Conservation (phyloP, 2,797 vertebrate species). For the Paratrypauchen microcephalus region DNA sequence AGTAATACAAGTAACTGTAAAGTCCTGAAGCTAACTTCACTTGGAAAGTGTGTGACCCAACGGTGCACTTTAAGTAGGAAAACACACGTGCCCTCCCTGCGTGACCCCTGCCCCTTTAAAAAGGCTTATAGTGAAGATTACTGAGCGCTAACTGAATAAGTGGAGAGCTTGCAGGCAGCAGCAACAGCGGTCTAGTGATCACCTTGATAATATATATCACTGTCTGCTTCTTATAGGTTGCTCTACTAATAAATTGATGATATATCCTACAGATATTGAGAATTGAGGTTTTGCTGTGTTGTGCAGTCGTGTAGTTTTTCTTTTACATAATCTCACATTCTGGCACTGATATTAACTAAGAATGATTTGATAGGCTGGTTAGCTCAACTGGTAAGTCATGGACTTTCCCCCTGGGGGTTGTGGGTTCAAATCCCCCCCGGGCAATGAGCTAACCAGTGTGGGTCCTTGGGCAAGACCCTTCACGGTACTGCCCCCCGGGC, state of each 20-base stretch:
- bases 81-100: slow-evolving; percentile 17
- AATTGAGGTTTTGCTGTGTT: neutral
- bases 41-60: slow-evolving; percentile 5
- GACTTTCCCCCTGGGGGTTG: no score
- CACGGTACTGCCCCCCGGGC: no score
- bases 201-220: slow-evolving; percentile 20
- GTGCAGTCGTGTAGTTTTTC: slow-evolving; percentile 2
- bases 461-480: no score
- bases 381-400: no score
- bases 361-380: no score
- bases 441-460: no score
- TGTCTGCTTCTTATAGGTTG: slow-evolving; percentile 17
- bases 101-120: slow-evolving; percentile 28
- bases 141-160: slow-evolving; percentile 51
- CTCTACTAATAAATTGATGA: neutral
- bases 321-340: neutral
- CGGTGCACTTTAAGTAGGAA: slow-evolving; percentile 13
- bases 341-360: neutral
- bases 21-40: neutral
- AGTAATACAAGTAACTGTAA: neutral
- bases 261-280: neutral
- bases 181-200: slow-evolving; percentile 6
- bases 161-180: slow-evolving; percentile 27
- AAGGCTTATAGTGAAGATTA: slow-evolving; percentile 51
- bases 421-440: no score